Evolutionary conservation across 2,113 vertebrate species (phyloP), one percentile per base, ranked within the genome.

Genomic region (Suricata suricatta): DNA sequence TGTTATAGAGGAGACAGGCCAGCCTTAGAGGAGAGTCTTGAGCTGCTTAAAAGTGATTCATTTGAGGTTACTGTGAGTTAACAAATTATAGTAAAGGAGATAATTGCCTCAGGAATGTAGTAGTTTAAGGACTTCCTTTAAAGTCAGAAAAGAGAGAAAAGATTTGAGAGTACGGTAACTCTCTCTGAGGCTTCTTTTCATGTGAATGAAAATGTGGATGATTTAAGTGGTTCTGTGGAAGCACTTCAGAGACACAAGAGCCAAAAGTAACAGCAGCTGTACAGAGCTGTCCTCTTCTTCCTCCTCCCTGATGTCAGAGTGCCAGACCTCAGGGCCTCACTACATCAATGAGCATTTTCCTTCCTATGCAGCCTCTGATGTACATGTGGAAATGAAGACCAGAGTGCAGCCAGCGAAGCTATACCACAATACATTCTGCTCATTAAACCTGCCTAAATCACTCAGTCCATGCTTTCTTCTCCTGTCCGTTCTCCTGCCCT

Each of bases 101-200:
- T 85, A 29, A 88, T n/a, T 90, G 71, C 64, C 82, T 92, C 41
- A 16, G 41, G 60, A 95, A 57, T 33, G 54, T 8, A 87, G 35
- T 33, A 21, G 27, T 44, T 92, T 33, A 72, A 86, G 86, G 35
- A 90, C 77, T 1, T 66, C 63, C 71, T 97, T 88, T 88, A 35
- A 85, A 88, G 72, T 79, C 68, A 71, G 89, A 77, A 74, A 57
- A 47, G n/a, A 47, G 57, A 69, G 16, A 47, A 68, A 57, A 79
- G 50, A 68, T 38, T n/a, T 29, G 16, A 66, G 5, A 14, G 71
- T 6, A 44, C 52, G 21, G 47, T 13, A 35, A 35, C 11, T 82
- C 23, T 60, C 38, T 71, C 41, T 57, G 52, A 63, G 29, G 14
- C 50, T 86, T 77, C 57, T 69, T 68, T 76, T 44, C 47, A 29